Evolutionary conservation across 1,140 invertebrate species (phyloP).

Genomic region (Mycetomoellerius zeteki): DNA sequence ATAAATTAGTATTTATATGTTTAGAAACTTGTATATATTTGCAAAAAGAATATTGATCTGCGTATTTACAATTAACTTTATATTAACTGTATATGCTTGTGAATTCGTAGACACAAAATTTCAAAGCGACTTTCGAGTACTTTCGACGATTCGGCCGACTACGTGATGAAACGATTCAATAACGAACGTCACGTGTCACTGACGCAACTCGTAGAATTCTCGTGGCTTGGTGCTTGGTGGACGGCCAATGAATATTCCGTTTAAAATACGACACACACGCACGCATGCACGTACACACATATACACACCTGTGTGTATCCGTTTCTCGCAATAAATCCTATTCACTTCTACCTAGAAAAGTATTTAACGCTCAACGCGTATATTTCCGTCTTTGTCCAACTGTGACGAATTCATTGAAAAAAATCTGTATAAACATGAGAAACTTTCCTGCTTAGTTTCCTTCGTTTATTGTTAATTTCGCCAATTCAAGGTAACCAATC

Average conservation of each 20-base stretch:
- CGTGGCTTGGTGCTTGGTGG: constrained; percentile 70
- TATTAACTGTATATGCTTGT: constrained; percentile 13
- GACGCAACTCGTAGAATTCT: constrained; percentile 74
- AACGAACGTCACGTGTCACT: constrained; percentile 66
- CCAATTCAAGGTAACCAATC: not conserved
- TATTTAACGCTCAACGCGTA: not conserved
- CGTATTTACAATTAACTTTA: not conserved
- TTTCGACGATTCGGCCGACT: not conserved
- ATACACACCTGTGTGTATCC: not conserved
- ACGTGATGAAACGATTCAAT: constrained; percentile 27
- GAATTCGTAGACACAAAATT: not conserved
- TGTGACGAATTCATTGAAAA: not conserved
- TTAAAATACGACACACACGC: constrained; percentile 58
- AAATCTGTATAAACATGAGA: not conserved
- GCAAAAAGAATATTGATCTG: not conserved
- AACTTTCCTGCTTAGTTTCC: not conserved
- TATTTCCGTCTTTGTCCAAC: not conserved
- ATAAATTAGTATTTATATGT: not conserved
- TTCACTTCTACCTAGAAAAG: not conserved
- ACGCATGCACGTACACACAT: no score
- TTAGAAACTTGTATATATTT: not conserved
- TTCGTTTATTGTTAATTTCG: not conserved
- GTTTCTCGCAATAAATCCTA: constrained; percentile 25
- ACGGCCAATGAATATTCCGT: constrained; percentile 76
- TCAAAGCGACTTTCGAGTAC: not conserved